Conservation (phyloP, 2,888 invertebrate species). For the Cheilosia scutellata region DNA sequence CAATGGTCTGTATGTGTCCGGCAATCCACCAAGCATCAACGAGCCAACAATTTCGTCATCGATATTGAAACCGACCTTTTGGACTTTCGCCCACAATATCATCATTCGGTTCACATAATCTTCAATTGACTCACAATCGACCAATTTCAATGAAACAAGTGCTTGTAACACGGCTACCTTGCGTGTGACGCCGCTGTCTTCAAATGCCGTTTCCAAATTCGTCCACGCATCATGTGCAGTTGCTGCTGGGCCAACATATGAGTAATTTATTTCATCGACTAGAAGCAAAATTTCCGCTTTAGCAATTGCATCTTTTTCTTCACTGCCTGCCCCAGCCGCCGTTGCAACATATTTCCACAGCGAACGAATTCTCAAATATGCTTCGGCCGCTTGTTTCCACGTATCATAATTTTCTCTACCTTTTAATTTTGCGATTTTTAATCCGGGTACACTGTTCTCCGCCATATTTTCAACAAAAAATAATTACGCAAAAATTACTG, state of each 20-base stretch:
- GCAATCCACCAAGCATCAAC: slow-evolving; percentile 22
- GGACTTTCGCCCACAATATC: slow-evolving; percentile 31
- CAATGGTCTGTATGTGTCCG: slow-evolving; percentile 12
- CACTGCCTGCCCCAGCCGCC: slow-evolving; percentile 4
- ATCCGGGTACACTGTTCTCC: background rate
- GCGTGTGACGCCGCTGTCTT: slow-evolving; percentile 25
- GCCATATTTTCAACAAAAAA: slow-evolving; percentile 17
- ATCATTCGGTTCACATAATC: slow-evolving; percentile 39
- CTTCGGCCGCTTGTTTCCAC: slow-evolving; percentile 13
- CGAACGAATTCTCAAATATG: slow-evolving; percentile 15
- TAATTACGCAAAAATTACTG: slow-evolving; percentile 12
- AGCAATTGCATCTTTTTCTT: slow-evolving; percentile 18
- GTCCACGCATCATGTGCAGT: slow-evolving; percentile 29
- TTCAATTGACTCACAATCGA: slow-evolving; percentile 31
- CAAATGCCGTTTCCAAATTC: slow-evolving; percentile 24
- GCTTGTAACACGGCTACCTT: slow-evolving; percentile 40
- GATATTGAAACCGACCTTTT: slow-evolving; percentile 35
- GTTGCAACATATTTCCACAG: slow-evolving; percentile 8
- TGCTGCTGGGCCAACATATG: slow-evolving; percentile 10
- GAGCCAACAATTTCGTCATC: slow-evolving; percentile 29
- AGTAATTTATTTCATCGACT: slow-evolving; percentile 14
- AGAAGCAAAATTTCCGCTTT: slow-evolving; percentile 15
- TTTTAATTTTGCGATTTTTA: slow-evolving; percentile 14
- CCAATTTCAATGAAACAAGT: slow-evolving; percentile 26
- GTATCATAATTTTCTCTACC: slow-evolving; percentile 18